Evolutionary conservation across 2,797 vertebrate genomes (phyloP).

Genomic region (Hippopotamyrus pictus): DNA sequence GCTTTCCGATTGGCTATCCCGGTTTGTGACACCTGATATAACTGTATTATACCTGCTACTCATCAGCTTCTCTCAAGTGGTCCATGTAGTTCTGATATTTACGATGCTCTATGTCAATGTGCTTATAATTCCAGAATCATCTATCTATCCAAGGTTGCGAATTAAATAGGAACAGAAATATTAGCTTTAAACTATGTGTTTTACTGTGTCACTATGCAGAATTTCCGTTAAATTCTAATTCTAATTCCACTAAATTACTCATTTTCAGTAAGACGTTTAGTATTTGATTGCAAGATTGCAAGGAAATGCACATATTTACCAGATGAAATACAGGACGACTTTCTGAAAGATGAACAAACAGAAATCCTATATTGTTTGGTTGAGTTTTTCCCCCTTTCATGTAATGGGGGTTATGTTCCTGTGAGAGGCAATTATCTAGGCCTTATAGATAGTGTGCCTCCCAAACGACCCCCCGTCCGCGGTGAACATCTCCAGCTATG

Average conservation of each 20-base stretch:
- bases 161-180: neutral
- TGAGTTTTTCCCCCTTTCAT: neutral
- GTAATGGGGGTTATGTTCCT: constrained; percentile 40
- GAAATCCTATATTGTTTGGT: neutral
- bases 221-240: neutral
- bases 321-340: neutral
- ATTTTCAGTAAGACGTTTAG: neutral
- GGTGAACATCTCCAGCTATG: constrained; percentile 53
- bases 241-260: neutral
- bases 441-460: constrained; percentile 60
- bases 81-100: neutral
- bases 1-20: neutral
- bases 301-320: neutral
- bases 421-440: constrained; percentile 52
- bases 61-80: neutral
- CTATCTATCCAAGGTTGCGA: neutral
- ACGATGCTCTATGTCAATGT: neutral
- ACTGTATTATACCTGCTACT: neutral
- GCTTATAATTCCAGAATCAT: neutral
- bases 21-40: neutral
- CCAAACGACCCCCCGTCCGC: constrained; percentile 57
- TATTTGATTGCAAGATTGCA: neutral
- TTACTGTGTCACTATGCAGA: neutral
- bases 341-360: neutral
- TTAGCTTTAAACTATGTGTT: neutral